Base-by-base conservation (phyloP, 2,113 vertebrate genomes). In the Sprattus sprattus region DNA sequence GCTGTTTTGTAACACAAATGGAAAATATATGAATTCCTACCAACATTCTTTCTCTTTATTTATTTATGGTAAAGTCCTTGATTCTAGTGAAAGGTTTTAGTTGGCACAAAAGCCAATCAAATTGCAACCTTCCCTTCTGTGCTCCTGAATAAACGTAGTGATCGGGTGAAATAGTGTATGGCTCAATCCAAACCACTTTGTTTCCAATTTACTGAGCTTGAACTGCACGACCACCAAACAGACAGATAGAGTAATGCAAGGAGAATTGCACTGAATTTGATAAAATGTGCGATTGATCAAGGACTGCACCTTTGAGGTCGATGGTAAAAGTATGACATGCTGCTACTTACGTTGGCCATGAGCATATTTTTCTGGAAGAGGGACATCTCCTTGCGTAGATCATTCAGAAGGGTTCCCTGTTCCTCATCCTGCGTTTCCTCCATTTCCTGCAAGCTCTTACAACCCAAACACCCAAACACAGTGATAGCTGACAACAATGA, bases 281-380 rank as follows among this genome's bases (percentile, higher is more conserved):
- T 4, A 3, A 18, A 54, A 54, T 54, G 50, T 54, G 6, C 11
- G 16, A 71, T 25, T 6, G 7, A 13, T 71, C n/a, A 32, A 82
- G n/a, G 45, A 44, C 39, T 75, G 60, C 54, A 32, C 25, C 11
- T n/a, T 84, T 78, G 4, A 71, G 11, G 22, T 22, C 44, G 3
- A 45, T 39, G 13, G 50, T 45, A 6, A 11, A 44, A 25, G 9
- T 81, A 16, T 64, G 75, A 46, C 25, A 15, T 46, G 25, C 6
- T 45, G 6, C 6, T 67, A 90, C 89, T 90, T 47, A 90, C 90
- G 39, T 86, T 89, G 25, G 85, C 89, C 85, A 90, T 91, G 44
- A 91, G 86, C 10, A 91, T 87, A 60, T 90, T 89, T 52, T 89
- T 91, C 57, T 91, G 90, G 64, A 90, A 84, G 45, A 89, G 81